Percentiles rank a stretch among this genome's conserved stretches.
phyloP scores from a whole-genome alignment of 35 echinoderm and acorn worm genomes.

The Eucidaris tribuloides region DNA sequence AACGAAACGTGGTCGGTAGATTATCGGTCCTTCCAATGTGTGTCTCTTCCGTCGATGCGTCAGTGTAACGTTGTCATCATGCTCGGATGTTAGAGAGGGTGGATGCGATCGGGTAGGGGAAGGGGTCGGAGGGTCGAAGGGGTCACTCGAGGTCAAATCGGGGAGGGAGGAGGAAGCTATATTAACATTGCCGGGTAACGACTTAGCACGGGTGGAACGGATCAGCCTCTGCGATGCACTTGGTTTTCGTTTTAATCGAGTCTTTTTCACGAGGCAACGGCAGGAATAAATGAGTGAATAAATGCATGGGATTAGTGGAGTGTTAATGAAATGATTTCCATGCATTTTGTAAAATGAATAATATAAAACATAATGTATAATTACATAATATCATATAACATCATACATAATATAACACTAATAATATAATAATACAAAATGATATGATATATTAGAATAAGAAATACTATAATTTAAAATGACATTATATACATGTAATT shows the following conservation, averaged over 20 bases:
- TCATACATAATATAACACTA: too few relatives aligned
- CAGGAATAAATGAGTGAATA: too few relatives aligned
- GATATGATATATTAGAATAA: too few relatives aligned
- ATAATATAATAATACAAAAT: too few relatives aligned
- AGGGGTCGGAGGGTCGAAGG: not conserved
- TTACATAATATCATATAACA: too few relatives aligned
- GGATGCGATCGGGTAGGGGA: not conserved
- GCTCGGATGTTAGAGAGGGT: not conserved
- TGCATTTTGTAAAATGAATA: too few relatives aligned
- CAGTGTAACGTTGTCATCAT: not conserved
- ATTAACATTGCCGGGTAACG: not conserved
- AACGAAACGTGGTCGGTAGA: not conserved
- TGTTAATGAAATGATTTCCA: too few relatives aligned
- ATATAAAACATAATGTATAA: too few relatives aligned
- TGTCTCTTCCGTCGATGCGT: not conserved
- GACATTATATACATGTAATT: too few relatives aligned
- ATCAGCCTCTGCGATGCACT: slow-evolving; percentile 6
- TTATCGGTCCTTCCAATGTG: slow-evolving; percentile 17
- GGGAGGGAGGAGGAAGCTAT: not conserved
- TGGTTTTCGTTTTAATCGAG: not conserved
- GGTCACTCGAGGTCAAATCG: not conserved
- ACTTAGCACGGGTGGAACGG: slow-evolving; percentile 3
- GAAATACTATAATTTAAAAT: too few relatives aligned
- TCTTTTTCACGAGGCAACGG: too few relatives aligned
- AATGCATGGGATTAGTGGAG: too few relatives aligned